Base-by-base conservation (phyloP, 2,888 invertebrate species). In the Drosophila robusta region DNA sequence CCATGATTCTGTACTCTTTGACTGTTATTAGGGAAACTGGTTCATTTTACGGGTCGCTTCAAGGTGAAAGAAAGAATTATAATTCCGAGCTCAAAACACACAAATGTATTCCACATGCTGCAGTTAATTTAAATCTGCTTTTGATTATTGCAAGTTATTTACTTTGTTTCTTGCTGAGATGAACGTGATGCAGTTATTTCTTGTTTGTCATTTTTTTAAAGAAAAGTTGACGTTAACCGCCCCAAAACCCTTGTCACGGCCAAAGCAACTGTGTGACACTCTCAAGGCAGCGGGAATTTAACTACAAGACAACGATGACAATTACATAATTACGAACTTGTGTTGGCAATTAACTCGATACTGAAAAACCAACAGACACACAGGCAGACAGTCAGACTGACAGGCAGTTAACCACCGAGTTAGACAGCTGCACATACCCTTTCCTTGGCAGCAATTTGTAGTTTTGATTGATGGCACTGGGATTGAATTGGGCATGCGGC, bases 291-390 rank as follows among this genome's bases (percentile, higher is more conserved):
- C 65, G 55, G 46, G 49, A 68, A 54, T 52, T 50, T 32, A 52
- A 63, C 51, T 58, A 47, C 42, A 29, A 47, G 46, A 65, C 66
- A 67, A 57, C 42, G 47, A 55, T 66, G 74, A 87, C 83, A 83
- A 85, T 87, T 87, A 76, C 82, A 79, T 87, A 85, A 87, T 87
- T 87, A 79, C 71, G 66, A 72, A 74, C 78, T 80, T 84, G 84
- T 74, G 81, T 68, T 78, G 66, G 60, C 87, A 87, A 87, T 82
- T 87, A 87, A 78, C 68, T 78, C 72, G 66, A 75, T 74, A 66
- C 86, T 78, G 52, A 36, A 38, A 47, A 41, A 34, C 26, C 18
- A 24, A 42, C 49, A 36, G 34, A 5, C 32, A n/a, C 11, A 29
- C 14, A 55, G 58, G 16, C 51, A 34, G 62, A 11, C 18, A 18